Base-by-base conservation (phyloP, 2,797 vertebrate species). In the Sternarchorhynchus goeldii region DNA sequence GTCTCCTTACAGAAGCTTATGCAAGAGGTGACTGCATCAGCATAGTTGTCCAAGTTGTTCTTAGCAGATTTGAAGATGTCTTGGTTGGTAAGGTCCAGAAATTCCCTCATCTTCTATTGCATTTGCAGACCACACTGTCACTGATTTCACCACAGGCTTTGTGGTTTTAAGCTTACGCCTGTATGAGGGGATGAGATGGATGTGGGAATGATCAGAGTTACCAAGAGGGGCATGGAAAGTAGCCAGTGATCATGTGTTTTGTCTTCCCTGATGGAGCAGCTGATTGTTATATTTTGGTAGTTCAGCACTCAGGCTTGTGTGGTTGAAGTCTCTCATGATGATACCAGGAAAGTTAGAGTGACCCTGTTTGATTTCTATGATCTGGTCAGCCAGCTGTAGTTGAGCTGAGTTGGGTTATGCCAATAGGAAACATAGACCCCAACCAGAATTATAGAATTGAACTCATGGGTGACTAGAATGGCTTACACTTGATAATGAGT, bases 301-400 rank as follows among this genome's bases (percentile, higher is more conserved):
- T 20, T 62, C 14, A 29, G 5, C 59, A 60, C 6, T 60, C 25
- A 32, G 59, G 6, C 6, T 31, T 3, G 45, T 50, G 12, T 50
- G 8, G 45, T 50, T 50, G 45, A 50, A 50, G 12, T 50, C 45
- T 50, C 45, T 29, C 31, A 34, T 63, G 7, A 63, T 63, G 31
- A 63, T 63, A 4, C 32, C 29, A 63, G 29, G 62, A 17, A 45
- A 75, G 73, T 75, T 36, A 4, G 10, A 50, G 12, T 10, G 45
- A 14, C 45, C 45, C 45, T 50, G 45, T 50, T 50, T 12, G 14
- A 50, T 50, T 50, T 50, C 45, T 50, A 12, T 10, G 8, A 63
- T 63, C 60, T 63, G 60, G 17, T 63, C 31, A 63, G 31, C 29
- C 16, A 34, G 60, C 60, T 63, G 29, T 63, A 32, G 29, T 34